Percentiles rank a stretch among this genome's conserved stretches.
Conservation (phyloP, 2,888 invertebrate genomes). For the Dicranocentrus wangi region DNA sequence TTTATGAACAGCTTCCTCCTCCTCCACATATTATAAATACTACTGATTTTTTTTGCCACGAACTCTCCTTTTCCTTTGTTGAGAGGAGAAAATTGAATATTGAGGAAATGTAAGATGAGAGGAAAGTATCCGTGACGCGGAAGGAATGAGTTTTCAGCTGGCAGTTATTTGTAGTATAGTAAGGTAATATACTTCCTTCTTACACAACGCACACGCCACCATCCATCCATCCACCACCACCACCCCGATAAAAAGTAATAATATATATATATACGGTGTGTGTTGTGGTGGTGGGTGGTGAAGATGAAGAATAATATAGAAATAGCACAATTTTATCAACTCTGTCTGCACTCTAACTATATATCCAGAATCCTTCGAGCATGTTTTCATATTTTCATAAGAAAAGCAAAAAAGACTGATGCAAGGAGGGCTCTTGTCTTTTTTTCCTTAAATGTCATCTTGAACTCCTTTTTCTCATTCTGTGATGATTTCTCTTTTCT, state of each 20-base stretch:
- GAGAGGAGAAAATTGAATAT: constrained; percentile 46
- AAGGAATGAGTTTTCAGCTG: constrained; percentile 56
- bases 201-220: too few species aligned
- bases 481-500: constrained; percentile 35
- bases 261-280: neutral
- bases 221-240: neutral
- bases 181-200: constrained; percentile 38
- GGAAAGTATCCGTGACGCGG: constrained; percentile 48
- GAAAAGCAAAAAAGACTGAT: constrained; percentile 33
- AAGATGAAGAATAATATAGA: constrained; percentile 5
- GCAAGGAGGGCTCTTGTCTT: constrained; percentile 64
- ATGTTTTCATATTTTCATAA: constrained; percentile 31
- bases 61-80: constrained; percentile 5
- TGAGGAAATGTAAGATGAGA: constrained; percentile 47
- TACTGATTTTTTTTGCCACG: constrained; percentile 34
- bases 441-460: constrained; percentile 71
- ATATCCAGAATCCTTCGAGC: too few species aligned
- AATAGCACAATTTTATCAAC: neutral
- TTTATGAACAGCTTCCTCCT: too few species aligned
- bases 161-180: constrained; percentile 4
- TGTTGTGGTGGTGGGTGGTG: neutral
- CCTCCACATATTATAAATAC: neutral
- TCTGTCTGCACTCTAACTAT: neutral
- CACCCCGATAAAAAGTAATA: neutral
- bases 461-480: constrained; percentile 63